These are phyloP conservation scores for Peromyscus maniculatus DNA, from an alignment of 2,113 vertebrate genomes.

Conservation along the genomic window DNA sequence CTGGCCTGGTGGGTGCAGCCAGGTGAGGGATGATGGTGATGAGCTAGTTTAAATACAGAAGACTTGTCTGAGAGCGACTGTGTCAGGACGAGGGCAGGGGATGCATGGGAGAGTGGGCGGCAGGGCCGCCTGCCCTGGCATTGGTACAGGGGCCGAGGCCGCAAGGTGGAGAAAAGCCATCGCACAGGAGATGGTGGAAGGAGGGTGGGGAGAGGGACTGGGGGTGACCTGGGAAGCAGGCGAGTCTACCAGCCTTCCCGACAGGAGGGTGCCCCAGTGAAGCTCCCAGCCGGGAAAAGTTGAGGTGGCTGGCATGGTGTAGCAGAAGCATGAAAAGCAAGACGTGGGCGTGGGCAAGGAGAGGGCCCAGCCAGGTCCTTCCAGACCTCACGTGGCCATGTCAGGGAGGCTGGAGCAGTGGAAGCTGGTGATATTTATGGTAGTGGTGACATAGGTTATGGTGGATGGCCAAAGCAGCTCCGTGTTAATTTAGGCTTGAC, in stretches of 20 bases:
- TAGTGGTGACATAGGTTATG: rapidly evolving
- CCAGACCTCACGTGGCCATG: rapidly evolving
- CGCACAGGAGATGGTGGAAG: too few relatives aligned
- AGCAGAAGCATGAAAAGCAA: background rate
- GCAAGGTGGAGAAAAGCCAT: background rate
- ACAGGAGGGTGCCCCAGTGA: background rate
- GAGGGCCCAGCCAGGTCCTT: background rate
- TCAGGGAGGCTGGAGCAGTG: background rate
- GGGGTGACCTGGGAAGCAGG: background rate
- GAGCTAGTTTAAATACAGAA: background rate
- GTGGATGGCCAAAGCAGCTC: background rate
- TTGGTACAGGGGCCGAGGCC: background rate
- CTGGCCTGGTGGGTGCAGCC: background rate
- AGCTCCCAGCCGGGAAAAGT: background rate
- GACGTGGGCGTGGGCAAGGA: background rate
- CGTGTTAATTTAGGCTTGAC: rapidly evolving
- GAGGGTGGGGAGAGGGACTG: background rate
- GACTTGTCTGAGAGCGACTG: rapidly evolving
- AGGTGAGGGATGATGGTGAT: background rate
- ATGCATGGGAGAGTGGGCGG: background rate
- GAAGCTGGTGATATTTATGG: rapidly evolving
- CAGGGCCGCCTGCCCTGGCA: background rate
- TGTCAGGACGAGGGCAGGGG: background rate
- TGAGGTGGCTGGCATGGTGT: background rate
- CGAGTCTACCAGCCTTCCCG: background rate